Evolutionary conservation across 2,113 vertebrate species (phyloP).

Genomic region (Ceyx margarethae): DNA sequence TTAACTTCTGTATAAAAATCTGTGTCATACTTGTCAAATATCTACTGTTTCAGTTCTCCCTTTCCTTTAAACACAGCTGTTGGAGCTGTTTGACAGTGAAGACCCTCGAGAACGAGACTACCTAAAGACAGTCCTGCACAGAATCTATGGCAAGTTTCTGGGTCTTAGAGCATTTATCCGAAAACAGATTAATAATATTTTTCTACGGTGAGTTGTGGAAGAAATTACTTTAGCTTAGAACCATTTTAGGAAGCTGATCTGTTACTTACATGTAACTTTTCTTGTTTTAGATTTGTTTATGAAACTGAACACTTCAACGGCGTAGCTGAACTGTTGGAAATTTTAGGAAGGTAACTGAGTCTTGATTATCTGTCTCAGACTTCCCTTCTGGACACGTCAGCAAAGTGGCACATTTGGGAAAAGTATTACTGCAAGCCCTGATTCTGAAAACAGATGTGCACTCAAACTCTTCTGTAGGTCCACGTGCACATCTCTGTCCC

Average conservation of each 20-base stretch:
- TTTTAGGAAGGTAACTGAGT: slow-evolving; percentile 93
- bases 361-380: neutral
- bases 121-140: slow-evolving; percentile 99
- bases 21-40: neutral
- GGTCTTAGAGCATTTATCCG: slow-evolving; percentile 99
- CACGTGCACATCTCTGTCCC: neutral
- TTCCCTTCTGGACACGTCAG: neutral
- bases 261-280: slow-evolving; percentile 10
- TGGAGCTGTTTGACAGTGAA: slow-evolving; percentile 99
- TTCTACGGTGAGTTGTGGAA: slow-evolving; percentile 93
- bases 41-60: neutral
- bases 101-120: slow-evolving; percentile 98
- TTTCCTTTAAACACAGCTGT: slow-evolving; percentile 79
- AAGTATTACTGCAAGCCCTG: neutral
- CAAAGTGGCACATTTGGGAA: neutral
- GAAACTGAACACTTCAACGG: slow-evolving; percentile 99
- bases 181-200: slow-evolving; percentile 99
- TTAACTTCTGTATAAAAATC: neutral
- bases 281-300: slow-evolving; percentile 94
- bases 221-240: neutral
- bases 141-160: slow-evolving; percentile 99
- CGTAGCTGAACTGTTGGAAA: slow-evolving; percentile 98
- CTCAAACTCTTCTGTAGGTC: neutral
- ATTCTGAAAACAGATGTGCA: neutral
- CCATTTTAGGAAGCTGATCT: slow-evolving; percentile 2